These are phyloP conservation scores for Gallinago undulata DNA, from an alignment of 2,113 vertebrate genomes.

Conservation along the genomic window DNA sequence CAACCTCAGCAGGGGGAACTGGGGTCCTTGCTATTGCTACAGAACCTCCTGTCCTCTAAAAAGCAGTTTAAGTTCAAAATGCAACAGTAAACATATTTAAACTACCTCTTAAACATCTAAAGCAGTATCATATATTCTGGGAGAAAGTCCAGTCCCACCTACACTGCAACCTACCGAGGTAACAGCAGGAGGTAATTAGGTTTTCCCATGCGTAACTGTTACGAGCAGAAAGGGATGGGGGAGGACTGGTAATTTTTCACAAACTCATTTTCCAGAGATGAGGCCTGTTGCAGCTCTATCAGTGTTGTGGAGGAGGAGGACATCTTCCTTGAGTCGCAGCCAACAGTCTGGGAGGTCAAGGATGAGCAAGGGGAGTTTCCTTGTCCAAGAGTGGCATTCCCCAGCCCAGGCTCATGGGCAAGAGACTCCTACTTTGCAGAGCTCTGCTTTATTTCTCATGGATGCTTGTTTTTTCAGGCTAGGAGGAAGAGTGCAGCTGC, in stretches of 20 bases:
- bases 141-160: background rate
- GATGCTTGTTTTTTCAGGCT: background rate
- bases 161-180: background rate
- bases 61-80: background rate
- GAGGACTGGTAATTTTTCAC: background rate
- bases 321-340: background rate
- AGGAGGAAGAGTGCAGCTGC: background rate
- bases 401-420: background rate
- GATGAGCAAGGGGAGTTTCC: background rate
- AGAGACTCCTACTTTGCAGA: background rate
- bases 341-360: background rate
- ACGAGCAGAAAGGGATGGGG: background rate
- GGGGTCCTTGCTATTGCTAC: background rate
- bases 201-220: fast-evolving
- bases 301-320: background rate
- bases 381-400: background rate
- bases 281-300: background rate
- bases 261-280: background rate
- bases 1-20: background rate
- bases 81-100: background rate
- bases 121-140: background rate
- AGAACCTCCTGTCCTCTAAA: background rate
- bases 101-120: background rate
- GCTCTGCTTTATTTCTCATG: background rate
- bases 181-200: background rate